Evolutionary conservation across 2,888 invertebrate genomes (phyloP), one percentile per base, ranked within the genome.

Genomic region (Halictus quadricinctus): DNA sequence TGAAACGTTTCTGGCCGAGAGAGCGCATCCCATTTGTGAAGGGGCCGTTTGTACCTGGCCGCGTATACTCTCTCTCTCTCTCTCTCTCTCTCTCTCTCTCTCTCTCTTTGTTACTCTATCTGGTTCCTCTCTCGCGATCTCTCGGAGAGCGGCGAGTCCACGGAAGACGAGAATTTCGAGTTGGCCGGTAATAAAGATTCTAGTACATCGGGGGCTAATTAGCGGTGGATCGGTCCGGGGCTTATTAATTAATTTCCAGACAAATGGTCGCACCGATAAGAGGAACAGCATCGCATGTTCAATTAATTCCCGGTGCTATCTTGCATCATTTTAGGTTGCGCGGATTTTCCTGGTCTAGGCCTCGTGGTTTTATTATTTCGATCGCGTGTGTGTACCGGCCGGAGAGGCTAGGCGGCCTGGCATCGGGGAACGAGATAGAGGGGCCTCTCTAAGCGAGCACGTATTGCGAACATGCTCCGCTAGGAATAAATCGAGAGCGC

Each of bases 1-100:
- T 88, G 87, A 91, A 90, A 89, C 91, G 91, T 81, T 82, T 86
- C 81, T 84, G 80, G 83, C 77, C 75, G 80, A 60, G 64, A 64
- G 64, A 76, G 48, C 83, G 77, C 64, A 78, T 58, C 66, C 77
- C 80, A 60, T 79, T 75, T 77, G 75, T 87, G 72, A 76, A 72
- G 74, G 64, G 64, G 70, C 58, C 66, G 73, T 70, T 79, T 80
- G 76, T 76, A 36, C 81, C 81, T 46, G 73, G 15, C 79, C 88
- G 72, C 81, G 41, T 15, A 50, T 76, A 79, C 54, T 66, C 80
- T 66, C 36, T 41, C 69, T 75, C 29, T 77, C 36, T 25, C 25
- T 21, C 48, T 50, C 58, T 8, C 10, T n/a, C n/a, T 18, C 29
- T 29, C 29, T 29, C 29, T 29, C 29, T 29, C 29, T n/a, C n/a